phyloP scores from a whole-genome alignment of 2,888 invertebrate species.

The Lasioglossum pauxillum region DNA sequence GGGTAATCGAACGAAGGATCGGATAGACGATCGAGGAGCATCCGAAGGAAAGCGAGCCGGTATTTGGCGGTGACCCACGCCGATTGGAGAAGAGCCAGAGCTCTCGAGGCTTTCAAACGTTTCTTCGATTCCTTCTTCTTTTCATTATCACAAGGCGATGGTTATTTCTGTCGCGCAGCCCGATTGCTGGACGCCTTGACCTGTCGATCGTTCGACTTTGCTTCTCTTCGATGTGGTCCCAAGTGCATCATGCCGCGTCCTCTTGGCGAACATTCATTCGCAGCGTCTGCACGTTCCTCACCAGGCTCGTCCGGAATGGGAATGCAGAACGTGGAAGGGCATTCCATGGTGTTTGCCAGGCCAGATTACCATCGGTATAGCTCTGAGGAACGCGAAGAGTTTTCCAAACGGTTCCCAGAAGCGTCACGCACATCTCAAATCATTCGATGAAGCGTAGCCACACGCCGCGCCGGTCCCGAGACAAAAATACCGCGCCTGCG shows the following conservation, averaged over 20 bases:
- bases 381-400: conserved; percentile 14
- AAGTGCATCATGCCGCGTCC: not conserved
- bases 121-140: conserved; percentile 50
- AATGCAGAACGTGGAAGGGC: conserved; percentile 1
- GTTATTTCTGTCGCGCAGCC: conserved; percentile 57
- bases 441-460: not conserved
- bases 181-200: conserved; percentile 41
- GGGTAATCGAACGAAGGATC: conserved; percentile 27
- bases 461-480: conserved; percentile 17
- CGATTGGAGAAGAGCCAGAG: conserved; percentile 69
- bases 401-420: not conserved
- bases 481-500: conserved; percentile 34
- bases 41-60: conserved; percentile 28
- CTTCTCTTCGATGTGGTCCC: not conserved
- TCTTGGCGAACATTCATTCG: not conserved
- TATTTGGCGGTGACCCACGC: conserved; percentile 63
- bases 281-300: conserved; percentile 1
- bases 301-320: not conserved
- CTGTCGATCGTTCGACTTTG: conserved; percentile 40
- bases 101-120: conserved; percentile 52
- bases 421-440: not conserved
- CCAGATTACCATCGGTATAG: conserved; percentile 7
- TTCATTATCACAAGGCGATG: conserved; percentile 28
- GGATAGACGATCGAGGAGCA: conserved; percentile 28
- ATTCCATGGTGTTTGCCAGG: not conserved